Base-by-base conservation (phyloP, 2,888 invertebrate genomes). In the Oscheius onirici region DNA sequence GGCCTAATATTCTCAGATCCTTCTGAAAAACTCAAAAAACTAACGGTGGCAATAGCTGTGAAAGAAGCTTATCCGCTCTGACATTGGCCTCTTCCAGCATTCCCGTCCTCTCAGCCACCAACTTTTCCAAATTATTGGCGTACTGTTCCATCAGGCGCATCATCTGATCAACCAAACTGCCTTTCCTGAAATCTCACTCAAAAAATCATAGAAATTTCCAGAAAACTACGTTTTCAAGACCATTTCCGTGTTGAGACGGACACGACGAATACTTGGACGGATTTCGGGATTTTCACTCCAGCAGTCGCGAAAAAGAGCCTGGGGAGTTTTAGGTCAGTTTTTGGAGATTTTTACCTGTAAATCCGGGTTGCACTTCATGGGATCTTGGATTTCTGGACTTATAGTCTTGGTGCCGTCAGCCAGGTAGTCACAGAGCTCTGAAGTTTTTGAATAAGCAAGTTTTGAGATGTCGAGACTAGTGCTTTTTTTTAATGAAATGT, bases 271-370 rank as follows among this genome's bases (percentile, higher is more conserved):
- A 34, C 79, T 80, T 5, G 86, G 86, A 22, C 85, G 80, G 22
- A 87, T 82, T 66, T 86, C 86, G 1, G 86, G 84, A 73, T 86
- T 86, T 28, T 83, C 83, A 57, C 77, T 80, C 86, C 86, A 86
- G 61, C 86, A 86, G 68, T 86, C 86, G 22, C 79, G 71, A 26
- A 85, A 65, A 49, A 83, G 76, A 13, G 84, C 83, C 44, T 72
- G 60, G 11, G 83, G 43, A 10, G 44, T 22, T 17, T 15, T 40
- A 22, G 20, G 13, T 43, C 10, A 60, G n/a, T 17, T 46, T n/a
- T 46, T 46, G 13, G 1, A 46, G n/a, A 1, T 3, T n/a, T 17
- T 41, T 58, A 46, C 69, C 63, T 77, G 74, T 11, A 83, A 69
- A 75, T 86, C 86, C 0, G 86, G 86, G 73, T 86, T 86, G 15